A percentile compares a stretch with the other conserved stretches of the same genome.
phyloP scores from a whole-genome alignment of 2,113 vertebrate genomes.

The Siniperca knerii region DNA sequence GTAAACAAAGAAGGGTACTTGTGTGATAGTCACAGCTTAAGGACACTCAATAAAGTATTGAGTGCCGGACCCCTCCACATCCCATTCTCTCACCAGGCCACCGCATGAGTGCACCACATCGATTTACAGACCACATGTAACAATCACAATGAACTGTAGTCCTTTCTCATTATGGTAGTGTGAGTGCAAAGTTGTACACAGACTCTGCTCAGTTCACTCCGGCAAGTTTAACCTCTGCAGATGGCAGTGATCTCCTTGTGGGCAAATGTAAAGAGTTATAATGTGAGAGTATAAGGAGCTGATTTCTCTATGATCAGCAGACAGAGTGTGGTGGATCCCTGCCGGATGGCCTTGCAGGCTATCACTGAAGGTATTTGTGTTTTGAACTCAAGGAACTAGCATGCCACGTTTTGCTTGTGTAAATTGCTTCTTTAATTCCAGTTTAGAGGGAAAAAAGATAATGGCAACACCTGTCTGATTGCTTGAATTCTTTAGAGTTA shows the following conservation, averaged over 20 bases:
- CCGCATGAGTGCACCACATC: conserved; percentile 63
- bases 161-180: conserved; percentile 20
- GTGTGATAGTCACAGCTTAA: conserved; percentile 52
- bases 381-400: background rate
- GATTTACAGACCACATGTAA: conserved; percentile 71
- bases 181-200: background rate
- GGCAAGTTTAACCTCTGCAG: conserved; percentile 13
- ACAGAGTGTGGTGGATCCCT: conserved; percentile 47
- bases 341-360: conserved; percentile 45
- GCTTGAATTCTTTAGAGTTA: conserved; percentile 45
- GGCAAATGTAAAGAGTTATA: background rate
- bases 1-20: conserved; percentile 40
- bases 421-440: conserved; percentile 34
- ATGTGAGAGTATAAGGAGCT: background rate
- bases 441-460: background rate
- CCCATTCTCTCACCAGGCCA: conserved; percentile 46
- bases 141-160: conserved; percentile 52
- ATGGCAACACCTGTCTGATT: conserved; percentile 38
- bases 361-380: conserved; percentile 56
- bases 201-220: conserved; percentile 10
- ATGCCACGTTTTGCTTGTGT: background rate
- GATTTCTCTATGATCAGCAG: conserved; percentile 51
- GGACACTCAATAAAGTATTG: conserved; percentile 79
- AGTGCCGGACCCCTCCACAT: conserved; percentile 35
- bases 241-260: background rate